Percentiles rank a stretch among this genome's conserved stretches.
Conservation (phyloP, 2,888 invertebrate species). For the Lasioglossum morio region DNA sequence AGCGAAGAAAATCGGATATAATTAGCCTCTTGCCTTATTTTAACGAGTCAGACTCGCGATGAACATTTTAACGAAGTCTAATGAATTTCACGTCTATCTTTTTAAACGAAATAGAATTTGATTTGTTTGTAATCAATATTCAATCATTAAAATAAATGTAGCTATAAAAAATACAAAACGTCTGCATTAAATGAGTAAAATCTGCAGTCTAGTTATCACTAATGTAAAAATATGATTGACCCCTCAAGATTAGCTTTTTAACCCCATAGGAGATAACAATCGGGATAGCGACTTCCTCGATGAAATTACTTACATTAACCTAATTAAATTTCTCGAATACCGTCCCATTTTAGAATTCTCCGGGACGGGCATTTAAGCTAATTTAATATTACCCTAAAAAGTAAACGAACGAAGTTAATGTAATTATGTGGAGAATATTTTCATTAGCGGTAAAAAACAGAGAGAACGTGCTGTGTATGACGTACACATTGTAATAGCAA, state of each 20-base stretch:
- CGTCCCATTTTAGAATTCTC: background rate
- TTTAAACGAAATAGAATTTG: too few species aligned
- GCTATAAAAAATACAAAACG: too few species aligned
- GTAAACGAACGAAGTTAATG: background rate
- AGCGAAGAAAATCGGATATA: background rate
- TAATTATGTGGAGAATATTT: background rate
- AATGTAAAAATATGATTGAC: background rate
- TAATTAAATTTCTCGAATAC: background rate
- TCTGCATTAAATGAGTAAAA: background rate
- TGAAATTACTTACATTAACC: conserved; percentile 6
- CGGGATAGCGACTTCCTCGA: background rate
- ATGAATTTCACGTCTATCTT: too few species aligned
- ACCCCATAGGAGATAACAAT: background rate
- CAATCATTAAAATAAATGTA: too few species aligned
- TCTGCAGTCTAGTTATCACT: background rate
- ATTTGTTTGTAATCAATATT: too few species aligned
- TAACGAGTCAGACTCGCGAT: too few species aligned
- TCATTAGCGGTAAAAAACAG: background rate
- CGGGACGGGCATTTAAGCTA: background rate
- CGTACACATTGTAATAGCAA: background rate
- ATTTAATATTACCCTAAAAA: background rate
- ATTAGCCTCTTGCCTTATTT: too few species aligned
- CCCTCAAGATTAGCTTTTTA: background rate
- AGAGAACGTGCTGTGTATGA: background rate
- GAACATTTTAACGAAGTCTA: too few species aligned